Evolutionary conservation across 2,797 vertebrate genomes (phyloP).

Genomic region (Spinus olivaceus): DNA sequence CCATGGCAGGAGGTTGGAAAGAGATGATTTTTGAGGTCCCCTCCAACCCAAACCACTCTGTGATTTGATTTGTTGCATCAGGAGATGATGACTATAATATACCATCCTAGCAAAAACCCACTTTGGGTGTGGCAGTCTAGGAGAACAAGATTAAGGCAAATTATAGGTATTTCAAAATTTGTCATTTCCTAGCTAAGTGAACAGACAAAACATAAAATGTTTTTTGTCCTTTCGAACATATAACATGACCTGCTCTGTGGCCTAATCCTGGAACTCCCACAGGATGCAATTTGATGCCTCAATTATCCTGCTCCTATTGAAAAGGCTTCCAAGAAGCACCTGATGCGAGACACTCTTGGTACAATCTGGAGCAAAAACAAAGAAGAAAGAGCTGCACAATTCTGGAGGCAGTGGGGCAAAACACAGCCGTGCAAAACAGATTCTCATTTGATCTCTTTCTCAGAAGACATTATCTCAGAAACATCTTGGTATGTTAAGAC

Average conservation of each 20-base stretch:
- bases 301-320: background rate
- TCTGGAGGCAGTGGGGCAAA: background rate
- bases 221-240: background rate
- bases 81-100: background rate
- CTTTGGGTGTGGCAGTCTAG: background rate
- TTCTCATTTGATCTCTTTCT: conserved; percentile 8
- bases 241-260: background rate
- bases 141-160: background rate
- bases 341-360: background rate
- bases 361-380: background rate
- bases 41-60: background rate
- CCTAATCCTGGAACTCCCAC: background rate
- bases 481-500: background rate
- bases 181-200: background rate
- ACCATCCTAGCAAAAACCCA: background rate
- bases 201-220: background rate
- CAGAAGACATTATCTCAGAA: conserved; percentile 20
- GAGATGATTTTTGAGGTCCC: background rate
- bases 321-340: background rate
- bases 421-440: background rate
- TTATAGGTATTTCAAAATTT: background rate
- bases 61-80: background rate
- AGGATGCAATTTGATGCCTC: background rate
- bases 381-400: background rate
- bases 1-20: background rate